Conservation (phyloP, 2,888 invertebrate species). For the Morpho deidamia region DNA sequence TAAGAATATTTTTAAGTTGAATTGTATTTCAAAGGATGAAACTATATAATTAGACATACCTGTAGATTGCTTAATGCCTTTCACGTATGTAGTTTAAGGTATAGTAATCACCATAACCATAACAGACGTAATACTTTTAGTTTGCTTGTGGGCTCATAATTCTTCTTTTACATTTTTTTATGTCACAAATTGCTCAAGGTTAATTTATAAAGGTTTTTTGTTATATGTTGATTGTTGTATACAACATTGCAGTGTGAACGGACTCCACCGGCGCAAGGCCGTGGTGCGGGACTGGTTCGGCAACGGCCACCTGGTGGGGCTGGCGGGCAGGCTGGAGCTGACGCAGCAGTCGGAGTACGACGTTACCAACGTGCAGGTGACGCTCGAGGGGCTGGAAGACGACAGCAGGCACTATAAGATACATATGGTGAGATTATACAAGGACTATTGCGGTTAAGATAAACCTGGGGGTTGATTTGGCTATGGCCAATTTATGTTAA, state of each 20-base stretch:
- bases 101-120: too few relatives aligned
- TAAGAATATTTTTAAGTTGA: too few relatives aligned
- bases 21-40: too few relatives aligned
- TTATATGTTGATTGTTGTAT: background rate
- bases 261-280: conserved; percentile 87
- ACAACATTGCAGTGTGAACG: conserved; percentile 78
- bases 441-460: background rate
- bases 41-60: too few relatives aligned
- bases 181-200: too few relatives aligned
- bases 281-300: conserved; percentile 93
- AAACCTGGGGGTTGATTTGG: background rate
- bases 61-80: too few relatives aligned
- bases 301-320: conserved; percentile 81
- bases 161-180: too few relatives aligned
- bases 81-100: too few relatives aligned
- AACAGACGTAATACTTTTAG: too few relatives aligned
- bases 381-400: conserved; percentile 83
- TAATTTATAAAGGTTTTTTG: too few relatives aligned
- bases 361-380: conserved; percentile 86
- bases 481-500: too few relatives aligned
- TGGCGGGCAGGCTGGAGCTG: conserved; percentile 88
- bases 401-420: conserved; percentile 86
- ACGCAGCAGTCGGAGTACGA: conserved; percentile 93
- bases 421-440: conserved; percentile 81
- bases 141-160: too few relatives aligned